A percentile compares a stretch with the other conserved stretches of the same genome.
phyloP scores from a whole-genome alignment of 2,797 vertebrate genomes.

The Meriones psammophilus region DNA sequence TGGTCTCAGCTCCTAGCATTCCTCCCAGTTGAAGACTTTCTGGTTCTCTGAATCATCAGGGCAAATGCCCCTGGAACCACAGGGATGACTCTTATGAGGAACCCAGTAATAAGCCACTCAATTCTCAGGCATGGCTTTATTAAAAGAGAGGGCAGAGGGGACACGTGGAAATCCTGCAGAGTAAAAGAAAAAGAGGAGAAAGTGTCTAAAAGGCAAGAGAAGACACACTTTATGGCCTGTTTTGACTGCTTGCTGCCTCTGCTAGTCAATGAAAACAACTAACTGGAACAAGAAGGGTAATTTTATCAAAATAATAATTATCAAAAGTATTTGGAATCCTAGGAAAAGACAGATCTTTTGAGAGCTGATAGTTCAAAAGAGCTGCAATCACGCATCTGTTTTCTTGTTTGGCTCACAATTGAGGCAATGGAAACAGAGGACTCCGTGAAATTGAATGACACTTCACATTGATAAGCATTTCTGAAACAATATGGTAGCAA shows the following conservation, averaged over 20 bases:
- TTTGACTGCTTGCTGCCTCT: constrained; percentile 38
- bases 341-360: constrained; percentile 50
- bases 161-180: not conserved
- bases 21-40: not conserved
- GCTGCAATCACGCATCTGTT: constrained; percentile 73
- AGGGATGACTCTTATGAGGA: not conserved
- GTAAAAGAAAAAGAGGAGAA: not conserved
- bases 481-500: constrained; percentile 77
- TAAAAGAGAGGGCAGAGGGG: not conserved
- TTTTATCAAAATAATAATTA: constrained; percentile 47
- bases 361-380: constrained; percentile 76
- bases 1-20: not conserved
- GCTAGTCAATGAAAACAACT: not conserved
- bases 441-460: constrained; percentile 78
- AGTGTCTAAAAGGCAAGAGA: not conserved
- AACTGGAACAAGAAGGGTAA: constrained; percentile 13
- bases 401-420: constrained; percentile 79
- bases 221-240: not conserved
- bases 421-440: constrained; percentile 36
- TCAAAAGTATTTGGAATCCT: constrained; percentile 49
- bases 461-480: constrained; percentile 79
- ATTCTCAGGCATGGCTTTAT: not conserved
- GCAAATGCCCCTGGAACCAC: not conserved
- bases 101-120: not conserved
- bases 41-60: not conserved